phyloP scores from a whole-genome alignment of 2,888 invertebrate genomes.

The Leptinotarsa haldemani region DNA sequence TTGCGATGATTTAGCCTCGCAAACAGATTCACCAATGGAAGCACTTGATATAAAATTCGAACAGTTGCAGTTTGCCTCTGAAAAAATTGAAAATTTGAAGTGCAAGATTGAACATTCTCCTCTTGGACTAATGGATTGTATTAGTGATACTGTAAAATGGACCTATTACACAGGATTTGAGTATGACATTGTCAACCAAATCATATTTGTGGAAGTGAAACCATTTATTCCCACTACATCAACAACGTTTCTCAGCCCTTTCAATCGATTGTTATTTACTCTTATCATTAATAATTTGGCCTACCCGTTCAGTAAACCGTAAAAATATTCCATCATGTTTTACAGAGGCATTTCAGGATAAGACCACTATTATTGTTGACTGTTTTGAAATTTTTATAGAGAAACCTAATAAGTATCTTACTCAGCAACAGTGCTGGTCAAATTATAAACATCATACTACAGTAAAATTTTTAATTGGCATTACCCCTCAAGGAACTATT shows the following conservation, averaged over 20 bases:
- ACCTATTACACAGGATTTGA: neutral
- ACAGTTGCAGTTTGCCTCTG: conserved; percentile 30
- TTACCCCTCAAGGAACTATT: too few species aligned
- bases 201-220: conserved; percentile 29
- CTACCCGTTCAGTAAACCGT: conserved; percentile 26
- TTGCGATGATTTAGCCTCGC: neutral
- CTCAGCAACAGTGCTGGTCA: too few species aligned
- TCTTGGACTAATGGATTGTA: too few species aligned
- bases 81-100: conserved; percentile 31
- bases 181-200: too few species aligned
- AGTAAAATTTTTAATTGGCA: too few species aligned
- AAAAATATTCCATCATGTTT: conserved; percentile 42
- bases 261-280: conserved; percentile 33
- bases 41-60: conserved; percentile 31
- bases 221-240: conserved; percentile 30
- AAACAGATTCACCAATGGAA: conserved; percentile 37
- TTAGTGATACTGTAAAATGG: conserved; percentile 27
- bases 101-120: conserved; percentile 25
- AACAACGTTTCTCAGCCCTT: conserved; percentile 26
- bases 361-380: too few species aligned
- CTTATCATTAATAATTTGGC: conserved; percentile 40
- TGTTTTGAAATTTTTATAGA: too few species aligned
- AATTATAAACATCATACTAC: too few species aligned
- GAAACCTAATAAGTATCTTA: too few species aligned
- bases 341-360: conserved; percentile 25